phyloP scores from a whole-genome alignment of 2,888 invertebrate species.

The Philopedon plagiatum region DNA sequence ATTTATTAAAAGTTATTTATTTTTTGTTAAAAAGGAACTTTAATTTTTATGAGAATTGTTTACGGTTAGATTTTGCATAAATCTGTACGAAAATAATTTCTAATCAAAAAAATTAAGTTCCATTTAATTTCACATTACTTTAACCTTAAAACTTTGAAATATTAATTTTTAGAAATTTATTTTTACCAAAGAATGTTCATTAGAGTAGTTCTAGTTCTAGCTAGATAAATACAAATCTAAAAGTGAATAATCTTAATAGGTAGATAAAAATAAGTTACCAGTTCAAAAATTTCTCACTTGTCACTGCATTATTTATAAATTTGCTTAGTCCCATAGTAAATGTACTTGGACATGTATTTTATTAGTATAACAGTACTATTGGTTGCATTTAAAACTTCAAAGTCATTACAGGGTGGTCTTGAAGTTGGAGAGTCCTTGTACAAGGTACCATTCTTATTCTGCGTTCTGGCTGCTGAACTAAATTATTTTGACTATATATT shows the following conservation, averaged over 20 bases:
- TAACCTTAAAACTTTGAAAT: not conserved
- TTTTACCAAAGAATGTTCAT: conserved; percentile 15
- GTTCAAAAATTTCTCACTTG: not conserved
- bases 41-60: not conserved
- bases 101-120: not conserved
- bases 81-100: not conserved
- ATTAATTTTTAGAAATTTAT: not conserved
- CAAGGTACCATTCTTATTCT: too few species aligned
- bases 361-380: not conserved
- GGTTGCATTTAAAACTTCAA: not conserved
- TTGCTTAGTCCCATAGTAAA: not conserved
- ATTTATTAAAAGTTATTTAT: conserved; percentile 8
- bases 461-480: too few species aligned
- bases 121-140: not conserved
- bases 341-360: not conserved
- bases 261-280: not conserved
- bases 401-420: not conserved
- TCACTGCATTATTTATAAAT: conserved; percentile 5
- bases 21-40: not conserved
- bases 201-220: conserved; percentile 10
- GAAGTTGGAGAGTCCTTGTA: too few species aligned
- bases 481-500: too few species aligned
- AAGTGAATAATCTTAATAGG: not conserved
- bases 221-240: conserved; percentile 7
- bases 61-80: too few species aligned